These are phyloP conservation scores for Boulengeromyrus knoepffleri DNA, from an alignment of 2,113 vertebrate species.

Conservation along the genomic window DNA sequence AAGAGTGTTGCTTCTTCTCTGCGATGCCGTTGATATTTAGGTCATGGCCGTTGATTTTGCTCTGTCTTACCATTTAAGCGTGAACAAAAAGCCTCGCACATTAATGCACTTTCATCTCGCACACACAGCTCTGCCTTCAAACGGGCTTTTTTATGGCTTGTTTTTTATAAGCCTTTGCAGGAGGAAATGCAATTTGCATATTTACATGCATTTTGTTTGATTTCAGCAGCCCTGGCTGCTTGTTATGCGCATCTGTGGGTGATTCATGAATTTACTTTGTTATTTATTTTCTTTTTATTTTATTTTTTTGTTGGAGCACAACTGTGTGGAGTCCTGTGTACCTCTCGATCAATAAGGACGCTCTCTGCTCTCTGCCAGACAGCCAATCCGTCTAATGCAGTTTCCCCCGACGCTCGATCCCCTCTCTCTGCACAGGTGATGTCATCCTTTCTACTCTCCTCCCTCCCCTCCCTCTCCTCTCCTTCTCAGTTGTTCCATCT, in stretches of 20 bases:
- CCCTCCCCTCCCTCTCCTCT: slow-evolving; percentile 69
- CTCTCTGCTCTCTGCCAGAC: slow-evolving; percentile 69
- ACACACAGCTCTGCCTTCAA: not conserved
- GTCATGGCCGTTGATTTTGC: not conserved
- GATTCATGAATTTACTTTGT: slow-evolving; percentile 8
- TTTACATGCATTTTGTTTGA: slow-evolving; percentile 3
- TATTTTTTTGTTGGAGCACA: not conserved
- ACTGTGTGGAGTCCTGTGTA: slow-evolving; percentile 1
- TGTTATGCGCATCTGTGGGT: not conserved
- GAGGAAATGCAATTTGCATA: slow-evolving; percentile 12
- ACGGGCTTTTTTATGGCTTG: not conserved
- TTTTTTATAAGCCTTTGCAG: not conserved
- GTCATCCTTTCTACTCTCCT: slow-evolving; percentile 76
- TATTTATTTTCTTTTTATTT: slow-evolving; percentile 16
- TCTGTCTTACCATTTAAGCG: not conserved
- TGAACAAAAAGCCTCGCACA: not conserved
- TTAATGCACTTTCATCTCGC: not conserved
- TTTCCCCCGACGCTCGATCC: slow-evolving; percentile 59
- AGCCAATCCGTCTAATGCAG: slow-evolving; percentile 82
- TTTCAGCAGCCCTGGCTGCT: not conserved
- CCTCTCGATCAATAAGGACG: slow-evolving; percentile 58
- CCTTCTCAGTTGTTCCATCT: slow-evolving; percentile 81
- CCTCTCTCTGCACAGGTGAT: slow-evolving; percentile 75
- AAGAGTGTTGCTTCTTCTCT: not conserved
- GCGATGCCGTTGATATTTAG: not conserved